phyloP scores from a whole-genome alignment of 2,797 vertebrate genomes.

The Onychomys leucogaster region DNA sequence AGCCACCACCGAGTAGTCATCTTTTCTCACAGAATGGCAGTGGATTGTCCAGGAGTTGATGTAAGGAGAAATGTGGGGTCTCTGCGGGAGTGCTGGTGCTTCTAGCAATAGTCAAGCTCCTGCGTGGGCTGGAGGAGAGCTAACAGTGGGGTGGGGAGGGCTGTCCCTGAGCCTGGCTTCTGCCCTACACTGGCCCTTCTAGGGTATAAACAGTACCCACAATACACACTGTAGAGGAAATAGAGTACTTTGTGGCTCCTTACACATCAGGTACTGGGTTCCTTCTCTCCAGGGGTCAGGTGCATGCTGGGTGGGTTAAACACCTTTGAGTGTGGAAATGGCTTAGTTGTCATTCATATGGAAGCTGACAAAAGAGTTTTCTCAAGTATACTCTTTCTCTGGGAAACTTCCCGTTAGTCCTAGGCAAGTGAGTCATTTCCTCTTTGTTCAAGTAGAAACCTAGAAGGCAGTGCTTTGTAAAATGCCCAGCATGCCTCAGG shows the following conservation, averaged over 20 bases:
- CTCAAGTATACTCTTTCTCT: neutral
- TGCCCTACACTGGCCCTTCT: neutral
- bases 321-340: neutral
- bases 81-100: neutral
- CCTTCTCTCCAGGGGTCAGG: neutral
- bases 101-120: neutral
- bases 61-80: neutral
- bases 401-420: neutral
- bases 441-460: conserved; percentile 3
- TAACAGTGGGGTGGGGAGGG: neutral
- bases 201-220: neutral
- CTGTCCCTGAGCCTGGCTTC: neutral
- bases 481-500: neutral
- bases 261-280: neutral
- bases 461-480: neutral
- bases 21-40: neutral
- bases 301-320: neutral
- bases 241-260: neutral
- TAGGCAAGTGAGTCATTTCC: neutral
- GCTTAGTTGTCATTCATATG: neutral
- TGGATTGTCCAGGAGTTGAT: neutral
- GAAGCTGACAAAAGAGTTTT: conserved; percentile 29
- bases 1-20: neutral
- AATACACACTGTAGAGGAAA: neutral
- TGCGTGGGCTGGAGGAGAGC: neutral